Percentiles rank a stretch among this genome's conserved stretches.
Conservation (phyloP, 2,888 invertebrate genomes). For the Poecilobothrus nobilitatus region DNA sequence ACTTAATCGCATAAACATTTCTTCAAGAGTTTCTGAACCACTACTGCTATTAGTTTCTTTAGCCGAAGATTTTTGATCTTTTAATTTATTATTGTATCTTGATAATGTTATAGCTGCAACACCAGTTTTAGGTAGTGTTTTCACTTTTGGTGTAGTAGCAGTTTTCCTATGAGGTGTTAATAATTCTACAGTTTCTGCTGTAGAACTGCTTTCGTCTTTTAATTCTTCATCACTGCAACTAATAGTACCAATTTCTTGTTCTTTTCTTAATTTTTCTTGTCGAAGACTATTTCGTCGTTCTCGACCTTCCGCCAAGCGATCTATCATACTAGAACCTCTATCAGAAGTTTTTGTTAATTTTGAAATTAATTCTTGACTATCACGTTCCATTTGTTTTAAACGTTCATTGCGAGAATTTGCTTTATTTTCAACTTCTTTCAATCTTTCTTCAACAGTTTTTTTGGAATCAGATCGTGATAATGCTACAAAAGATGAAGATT, state of each 20-base stretch:
- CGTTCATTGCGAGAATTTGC: conserved; percentile 35
- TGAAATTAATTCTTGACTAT: conserved; percentile 62
- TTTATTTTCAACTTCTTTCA: conserved; percentile 36
- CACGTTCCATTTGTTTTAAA: conserved; percentile 59
- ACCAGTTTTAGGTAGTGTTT: not conserved
- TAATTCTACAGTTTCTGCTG: conserved; percentile 31
- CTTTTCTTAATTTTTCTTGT: not conserved
- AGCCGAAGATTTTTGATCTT: not conserved
- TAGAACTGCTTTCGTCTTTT: conserved; percentile 27
- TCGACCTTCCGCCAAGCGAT: conserved; percentile 33
- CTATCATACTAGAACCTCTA: conserved; percentile 36
- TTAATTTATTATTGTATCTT: not conserved
- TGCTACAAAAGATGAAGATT: not conserved
- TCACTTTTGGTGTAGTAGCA: conserved; percentile 26
- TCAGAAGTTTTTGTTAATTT: conserved; percentile 35
- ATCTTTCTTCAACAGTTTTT: conserved; percentile 30
- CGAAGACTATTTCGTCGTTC: not conserved
- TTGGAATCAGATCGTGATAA: not conserved
- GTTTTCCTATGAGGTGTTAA: conserved; percentile 30
- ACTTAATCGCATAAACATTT: conserved; percentile 20
- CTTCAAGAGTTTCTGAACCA: conserved; percentile 18
- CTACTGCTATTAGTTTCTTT: not conserved
- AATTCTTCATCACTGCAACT: not conserved
- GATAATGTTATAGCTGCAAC: conserved; percentile 2
- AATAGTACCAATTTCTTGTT: not conserved